Evolutionary conservation across 2,797 vertebrate genomes (phyloP).

Genomic region (Myotis myotis): DNA sequence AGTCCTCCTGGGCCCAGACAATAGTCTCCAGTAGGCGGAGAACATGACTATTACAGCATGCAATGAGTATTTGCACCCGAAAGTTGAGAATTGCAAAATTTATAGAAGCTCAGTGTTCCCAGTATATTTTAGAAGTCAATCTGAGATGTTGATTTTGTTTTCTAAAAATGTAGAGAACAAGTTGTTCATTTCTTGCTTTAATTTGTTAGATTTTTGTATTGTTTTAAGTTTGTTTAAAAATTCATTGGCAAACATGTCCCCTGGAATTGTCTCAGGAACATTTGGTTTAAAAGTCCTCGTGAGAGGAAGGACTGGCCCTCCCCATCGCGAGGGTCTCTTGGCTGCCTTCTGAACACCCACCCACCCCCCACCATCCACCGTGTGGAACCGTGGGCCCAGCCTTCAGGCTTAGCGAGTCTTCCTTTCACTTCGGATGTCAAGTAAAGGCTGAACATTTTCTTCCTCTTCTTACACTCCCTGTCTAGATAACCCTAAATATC

Average conservation of each 20-base stretch:
- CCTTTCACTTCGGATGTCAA: neutral
- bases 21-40: neutral
- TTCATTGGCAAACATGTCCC: neutral
- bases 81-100: neutral
- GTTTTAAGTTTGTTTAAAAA: neutral
- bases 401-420: neutral
- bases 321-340: neutral
- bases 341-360: neutral
- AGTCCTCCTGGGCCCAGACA: neutral
- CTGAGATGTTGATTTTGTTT: neutral
- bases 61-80: neutral
- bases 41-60: neutral
- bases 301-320: neutral
- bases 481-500: neutral
- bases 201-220: neutral
- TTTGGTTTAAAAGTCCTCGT: neutral
- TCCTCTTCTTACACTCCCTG: neutral
- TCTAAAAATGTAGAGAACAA: neutral
- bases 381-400: accelerated
- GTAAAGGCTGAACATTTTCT: neutral
- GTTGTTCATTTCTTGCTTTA: neutral
- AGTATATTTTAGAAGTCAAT: neutral
- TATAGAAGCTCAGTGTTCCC: neutral
- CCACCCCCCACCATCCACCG: too few species aligned
- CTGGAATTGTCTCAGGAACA: neutral